These are phyloP conservation scores for Mesorhabditis belari DNA, from an alignment of 2,888 invertebrate genomes.

Conservation along the genomic window DNA sequence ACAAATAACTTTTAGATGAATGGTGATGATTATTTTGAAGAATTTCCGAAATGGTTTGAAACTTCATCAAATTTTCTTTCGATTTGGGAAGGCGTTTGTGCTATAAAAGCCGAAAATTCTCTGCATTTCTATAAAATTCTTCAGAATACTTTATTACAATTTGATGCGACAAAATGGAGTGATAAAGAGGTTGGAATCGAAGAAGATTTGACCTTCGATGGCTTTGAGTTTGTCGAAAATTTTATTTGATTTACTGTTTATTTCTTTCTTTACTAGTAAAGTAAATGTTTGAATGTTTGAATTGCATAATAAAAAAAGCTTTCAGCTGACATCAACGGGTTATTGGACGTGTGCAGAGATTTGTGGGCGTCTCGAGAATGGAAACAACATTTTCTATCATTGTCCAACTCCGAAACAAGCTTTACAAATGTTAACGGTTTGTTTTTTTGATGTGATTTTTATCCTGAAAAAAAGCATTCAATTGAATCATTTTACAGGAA, in stretches of 20 bases:
- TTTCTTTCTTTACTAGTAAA: neutral
- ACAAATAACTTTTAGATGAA: no score
- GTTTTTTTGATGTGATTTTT: no score
- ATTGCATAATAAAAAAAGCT: no score
- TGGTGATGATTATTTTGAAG: no score
- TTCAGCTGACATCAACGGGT: neutral
- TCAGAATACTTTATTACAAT: neutral
- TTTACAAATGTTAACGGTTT: neutral
- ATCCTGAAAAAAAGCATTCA: no score
- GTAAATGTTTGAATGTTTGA: no score
- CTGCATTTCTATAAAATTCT: neutral
- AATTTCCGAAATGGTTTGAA: no score
- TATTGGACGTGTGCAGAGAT: neutral
- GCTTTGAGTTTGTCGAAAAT: neutral
- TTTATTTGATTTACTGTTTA: neutral
- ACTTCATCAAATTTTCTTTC: no score
- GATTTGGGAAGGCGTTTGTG: neutral
- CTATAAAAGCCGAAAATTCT: neutral
- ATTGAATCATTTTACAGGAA: no score
- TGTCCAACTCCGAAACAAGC: neutral
- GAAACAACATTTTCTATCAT: neutral
- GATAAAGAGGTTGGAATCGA: neutral
- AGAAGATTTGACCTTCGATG: neutral
- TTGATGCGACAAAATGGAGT: neutral
- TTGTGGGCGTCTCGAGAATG: neutral